Conservation (phyloP, 1,140 invertebrate species). For the Dinoponera quadriceps region DNA sequence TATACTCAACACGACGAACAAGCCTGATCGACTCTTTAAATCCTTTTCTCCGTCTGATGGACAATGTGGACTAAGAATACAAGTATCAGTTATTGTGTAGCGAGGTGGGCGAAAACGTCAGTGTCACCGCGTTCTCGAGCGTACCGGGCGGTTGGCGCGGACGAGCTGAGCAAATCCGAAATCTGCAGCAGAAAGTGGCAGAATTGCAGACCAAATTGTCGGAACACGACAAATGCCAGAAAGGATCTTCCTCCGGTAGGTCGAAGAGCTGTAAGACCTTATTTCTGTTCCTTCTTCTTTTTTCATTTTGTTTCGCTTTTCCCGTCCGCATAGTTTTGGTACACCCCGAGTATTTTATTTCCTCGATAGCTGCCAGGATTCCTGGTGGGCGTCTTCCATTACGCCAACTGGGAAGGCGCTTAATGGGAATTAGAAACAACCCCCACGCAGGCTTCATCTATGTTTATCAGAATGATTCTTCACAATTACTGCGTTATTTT, state of each 20-base stretch:
- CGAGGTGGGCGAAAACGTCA: conserved; percentile 87
- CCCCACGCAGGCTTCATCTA: no score
- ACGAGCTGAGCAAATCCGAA: conserved; percentile 89
- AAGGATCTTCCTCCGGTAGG: conserved; percentile 56
- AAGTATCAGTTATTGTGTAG: conserved; percentile 79
- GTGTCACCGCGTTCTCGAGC: conserved; percentile 82
- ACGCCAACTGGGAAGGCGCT: no score
- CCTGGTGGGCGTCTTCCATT: no score
- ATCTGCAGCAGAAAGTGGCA: conserved; percentile 88
- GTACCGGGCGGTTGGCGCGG: conserved; percentile 88
- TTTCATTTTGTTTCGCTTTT: background rate
- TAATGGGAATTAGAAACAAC: no score
- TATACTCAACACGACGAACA: no score
- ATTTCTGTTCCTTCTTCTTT: background rate
- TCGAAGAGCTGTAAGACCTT: background rate
- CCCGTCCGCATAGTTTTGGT: background rate
- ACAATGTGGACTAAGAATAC: conserved; percentile 39
- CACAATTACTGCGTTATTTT: no score
- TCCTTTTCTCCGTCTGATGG: background rate
- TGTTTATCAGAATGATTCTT: background rate
- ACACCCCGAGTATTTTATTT: conserved; percentile 3
- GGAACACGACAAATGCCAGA: conserved; percentile 62
- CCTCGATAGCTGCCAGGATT: no score
- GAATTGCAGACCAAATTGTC: conserved; percentile 88
- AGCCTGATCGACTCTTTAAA: background rate